Percentiles rank a stretch among this genome's conserved stretches.
phyloP scores from a whole-genome alignment of 2,888 invertebrate species.

The Dolomedes plantarius region DNA sequence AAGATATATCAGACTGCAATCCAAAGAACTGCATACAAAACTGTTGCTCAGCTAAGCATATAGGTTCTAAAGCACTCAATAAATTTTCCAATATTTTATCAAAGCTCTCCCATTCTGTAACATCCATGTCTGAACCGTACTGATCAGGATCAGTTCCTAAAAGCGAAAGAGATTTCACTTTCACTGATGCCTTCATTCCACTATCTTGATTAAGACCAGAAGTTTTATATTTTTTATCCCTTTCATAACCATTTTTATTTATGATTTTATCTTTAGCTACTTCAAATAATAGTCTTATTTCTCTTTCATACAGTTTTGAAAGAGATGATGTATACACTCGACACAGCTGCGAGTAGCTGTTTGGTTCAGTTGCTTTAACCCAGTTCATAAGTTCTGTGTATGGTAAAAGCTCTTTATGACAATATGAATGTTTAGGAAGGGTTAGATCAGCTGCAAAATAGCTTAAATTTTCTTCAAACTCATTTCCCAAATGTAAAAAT shows the following conservation, averaged over 20 bases:
- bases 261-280: conserved; percentile 81
- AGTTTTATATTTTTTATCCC: conserved; percentile 71
- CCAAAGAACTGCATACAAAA: conserved; percentile 96
- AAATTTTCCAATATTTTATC: conserved; percentile 85
- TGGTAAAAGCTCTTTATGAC: conserved; percentile 90
- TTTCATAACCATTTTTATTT: conserved; percentile 77
- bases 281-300: conserved; percentile 87
- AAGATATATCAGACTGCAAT: conserved; percentile 80
- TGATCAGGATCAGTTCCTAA: conserved; percentile 82
- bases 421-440: conserved; percentile 85
- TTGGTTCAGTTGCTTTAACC: conserved; percentile 87
- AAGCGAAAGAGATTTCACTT: conserved; percentile 71
- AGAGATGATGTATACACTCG: conserved; percentile 88
- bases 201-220: conserved; percentile 70
- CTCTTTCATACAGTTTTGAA: conserved; percentile 91
- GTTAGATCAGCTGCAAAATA: conserved; percentile 79
- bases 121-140: conserved; percentile 82
- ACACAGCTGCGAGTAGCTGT: conserved; percentile 84
- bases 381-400: conserved; percentile 95
- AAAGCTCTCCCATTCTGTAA: conserved; percentile 78
- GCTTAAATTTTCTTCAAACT: conserved; percentile 82
- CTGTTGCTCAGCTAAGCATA: conserved; percentile 95
- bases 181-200: conserved; percentile 56
- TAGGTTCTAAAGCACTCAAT: conserved; percentile 90
- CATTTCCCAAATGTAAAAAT: conserved; percentile 91